A percentile compares a stretch with the other conserved stretches of the same genome.
Evolutionary conservation across 2,113 vertebrate genomes (phyloP).

Genomic region (Sitta europaea): DNA sequence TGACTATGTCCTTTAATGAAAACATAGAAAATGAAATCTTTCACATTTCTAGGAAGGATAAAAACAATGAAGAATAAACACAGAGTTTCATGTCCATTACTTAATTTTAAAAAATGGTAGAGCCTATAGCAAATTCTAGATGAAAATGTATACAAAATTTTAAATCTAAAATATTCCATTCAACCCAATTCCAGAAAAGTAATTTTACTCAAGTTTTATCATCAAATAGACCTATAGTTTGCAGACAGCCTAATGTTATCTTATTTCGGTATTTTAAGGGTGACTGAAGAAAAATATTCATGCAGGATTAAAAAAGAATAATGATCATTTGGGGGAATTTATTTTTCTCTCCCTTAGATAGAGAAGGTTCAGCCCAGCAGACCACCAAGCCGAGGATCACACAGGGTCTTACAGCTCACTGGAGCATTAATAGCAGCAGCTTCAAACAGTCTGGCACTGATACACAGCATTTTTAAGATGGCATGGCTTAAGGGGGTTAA

Average conservation of each 20-base stretch:
- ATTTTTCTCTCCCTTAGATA: not conserved
- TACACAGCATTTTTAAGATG: not conserved
- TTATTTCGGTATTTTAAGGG: not conserved
- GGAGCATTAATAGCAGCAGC: slow-evolving; percentile 1
- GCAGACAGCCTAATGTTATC: not conserved
- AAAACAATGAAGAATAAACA: not conserved
- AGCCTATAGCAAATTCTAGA: not conserved
- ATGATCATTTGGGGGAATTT: not conserved
- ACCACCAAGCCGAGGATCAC: not conserved
- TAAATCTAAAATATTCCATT: slow-evolving; percentile 33
- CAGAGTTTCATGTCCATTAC: not conserved
- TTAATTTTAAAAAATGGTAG: not conserved
- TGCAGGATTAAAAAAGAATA: not conserved
- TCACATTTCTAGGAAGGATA: not conserved
- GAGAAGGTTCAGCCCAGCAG: not conserved
- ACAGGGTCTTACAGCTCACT: not conserved
- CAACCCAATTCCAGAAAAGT: slow-evolving; percentile 11
- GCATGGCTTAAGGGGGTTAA: not conserved
- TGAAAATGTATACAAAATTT: slow-evolving; percentile 31
- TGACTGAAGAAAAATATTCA: not conserved
- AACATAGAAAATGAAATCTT: not conserved
- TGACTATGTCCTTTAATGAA: not conserved
- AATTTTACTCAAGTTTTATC: slow-evolving; percentile 18
- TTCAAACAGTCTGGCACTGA: slow-evolving; percentile 22
- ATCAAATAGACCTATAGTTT: not conserved